phyloP scores from a whole-genome alignment of 2,888 invertebrate species.

The Aphrophora alni region DNA sequence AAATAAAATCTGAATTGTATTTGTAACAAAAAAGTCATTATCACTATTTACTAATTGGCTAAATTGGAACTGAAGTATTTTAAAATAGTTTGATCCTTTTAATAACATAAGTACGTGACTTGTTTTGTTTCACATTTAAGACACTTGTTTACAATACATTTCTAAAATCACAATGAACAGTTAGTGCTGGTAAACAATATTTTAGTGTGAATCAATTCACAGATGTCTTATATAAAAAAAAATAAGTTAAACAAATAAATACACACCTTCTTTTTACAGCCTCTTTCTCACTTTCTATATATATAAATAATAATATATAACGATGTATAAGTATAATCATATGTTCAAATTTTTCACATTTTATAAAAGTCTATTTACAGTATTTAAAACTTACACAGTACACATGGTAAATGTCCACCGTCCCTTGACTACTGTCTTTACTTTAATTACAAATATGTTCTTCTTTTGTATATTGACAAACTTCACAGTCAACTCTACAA shows the following conservation, averaged over 20 bases:
- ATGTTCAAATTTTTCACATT: not conserved
- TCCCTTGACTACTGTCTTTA: slow-evolving; percentile 14
- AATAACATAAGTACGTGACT: not conserved
- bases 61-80: not conserved
- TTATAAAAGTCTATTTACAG: not conserved
- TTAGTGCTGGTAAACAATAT: not conserved
- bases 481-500: slow-evolving; percentile 85
- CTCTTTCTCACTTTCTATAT: not conserved
- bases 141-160: not conserved
- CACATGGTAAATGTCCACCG: not conserved
- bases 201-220: not conserved
- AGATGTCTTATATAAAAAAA: not conserved
- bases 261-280: slow-evolving; percentile 2
- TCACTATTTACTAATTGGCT: not conserved
- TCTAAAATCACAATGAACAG: slow-evolving; percentile 4
- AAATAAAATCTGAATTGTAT: not conserved
- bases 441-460: slow-evolving; percentile 84
- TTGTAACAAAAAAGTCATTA: not conserved
- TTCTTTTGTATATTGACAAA: slow-evolving; percentile 78
- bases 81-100: not conserved
- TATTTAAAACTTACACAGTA: not conserved
- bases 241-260: slow-evolving; percentile 4
- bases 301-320: not conserved
- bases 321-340: not conserved
- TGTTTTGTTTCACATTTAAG: not conserved